These are phyloP conservation scores for Saguinus imperator DNA, from an alignment of 2,113 vertebrate genomes.

Conservation along the genomic window DNA sequence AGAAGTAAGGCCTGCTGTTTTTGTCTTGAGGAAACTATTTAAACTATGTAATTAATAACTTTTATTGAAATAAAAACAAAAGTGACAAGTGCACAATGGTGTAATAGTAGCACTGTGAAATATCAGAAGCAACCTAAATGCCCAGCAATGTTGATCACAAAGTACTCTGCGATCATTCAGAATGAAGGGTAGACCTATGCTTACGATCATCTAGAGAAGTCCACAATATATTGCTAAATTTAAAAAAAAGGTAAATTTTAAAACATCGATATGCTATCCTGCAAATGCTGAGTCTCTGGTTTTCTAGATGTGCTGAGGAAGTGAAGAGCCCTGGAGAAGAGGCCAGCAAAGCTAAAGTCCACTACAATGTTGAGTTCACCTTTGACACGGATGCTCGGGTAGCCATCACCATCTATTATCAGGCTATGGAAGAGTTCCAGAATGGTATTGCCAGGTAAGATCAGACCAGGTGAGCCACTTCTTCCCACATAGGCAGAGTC, in stretches of 20 bases:
- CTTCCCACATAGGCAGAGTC: background rate
- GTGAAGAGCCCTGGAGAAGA: slow-evolving; percentile 92
- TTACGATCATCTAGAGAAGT: background rate
- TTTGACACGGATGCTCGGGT: slow-evolving; percentile 95
- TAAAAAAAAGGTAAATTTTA: background rate
- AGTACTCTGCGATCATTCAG: fast-evolving
- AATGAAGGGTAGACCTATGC: background rate
- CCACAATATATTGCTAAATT: background rate
- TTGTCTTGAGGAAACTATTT: background rate
- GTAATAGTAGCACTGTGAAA: fast-evolving
- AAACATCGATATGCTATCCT: background rate
- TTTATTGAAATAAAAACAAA: background rate
- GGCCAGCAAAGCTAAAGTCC: slow-evolving; percentile 86
- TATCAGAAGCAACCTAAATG: background rate
- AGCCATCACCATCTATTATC: slow-evolving; percentile 98
- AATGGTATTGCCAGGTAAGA: slow-evolving; percentile 94
- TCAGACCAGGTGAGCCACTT: fast-evolving
- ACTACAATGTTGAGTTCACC: slow-evolving; percentile 98
- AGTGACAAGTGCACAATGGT: background rate
- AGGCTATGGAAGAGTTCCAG: slow-evolving; percentile 96
- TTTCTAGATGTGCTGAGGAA: slow-evolving; percentile 92
- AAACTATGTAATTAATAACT: background rate
- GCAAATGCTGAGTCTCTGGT: background rate
- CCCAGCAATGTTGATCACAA: fast-evolving
- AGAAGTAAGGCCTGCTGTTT: background rate